Conservation (phyloP, 2,888 invertebrate species). For the Amphimallon solstitiale region DNA sequence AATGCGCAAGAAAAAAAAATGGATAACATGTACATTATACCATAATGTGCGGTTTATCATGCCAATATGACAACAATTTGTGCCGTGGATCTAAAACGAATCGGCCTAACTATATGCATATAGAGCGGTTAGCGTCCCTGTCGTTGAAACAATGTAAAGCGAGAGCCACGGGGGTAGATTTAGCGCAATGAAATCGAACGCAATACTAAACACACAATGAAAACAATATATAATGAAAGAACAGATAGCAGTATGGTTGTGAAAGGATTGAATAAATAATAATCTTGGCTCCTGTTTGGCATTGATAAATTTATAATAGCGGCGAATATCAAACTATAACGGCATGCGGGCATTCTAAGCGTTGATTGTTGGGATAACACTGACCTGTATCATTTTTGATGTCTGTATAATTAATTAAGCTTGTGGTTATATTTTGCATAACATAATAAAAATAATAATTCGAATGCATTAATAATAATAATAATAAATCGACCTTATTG, state of each 20-base stretch:
- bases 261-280: conserved; percentile 30
- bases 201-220: background rate
- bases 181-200: too few species aligned
- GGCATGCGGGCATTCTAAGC: too few species aligned
- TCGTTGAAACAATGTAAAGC: conserved; percentile 15
- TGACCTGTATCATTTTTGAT: too few species aligned
- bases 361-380: too few species aligned
- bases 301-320: background rate
- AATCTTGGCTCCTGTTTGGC: background rate
- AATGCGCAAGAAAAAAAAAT: background rate
- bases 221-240: conserved; percentile 14
- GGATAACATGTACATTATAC: background rate
- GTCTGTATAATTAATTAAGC: too few species aligned
- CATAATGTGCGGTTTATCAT: conserved; percentile 18
- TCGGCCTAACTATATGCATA: background rate
- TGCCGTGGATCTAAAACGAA: background rate
- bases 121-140: background rate
- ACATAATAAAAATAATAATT: too few species aligned
- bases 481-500: too few species aligned
- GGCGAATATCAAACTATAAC: background rate
- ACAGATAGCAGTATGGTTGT: conserved; percentile 1
- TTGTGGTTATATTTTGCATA: too few species aligned
- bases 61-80: conserved; percentile 24
- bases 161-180: background rate
- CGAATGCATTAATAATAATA: too few species aligned